These are phyloP conservation scores for Monochamus alternatus DNA, from an alignment of 2,888 invertebrate genomes.

Conservation along the genomic window DNA sequence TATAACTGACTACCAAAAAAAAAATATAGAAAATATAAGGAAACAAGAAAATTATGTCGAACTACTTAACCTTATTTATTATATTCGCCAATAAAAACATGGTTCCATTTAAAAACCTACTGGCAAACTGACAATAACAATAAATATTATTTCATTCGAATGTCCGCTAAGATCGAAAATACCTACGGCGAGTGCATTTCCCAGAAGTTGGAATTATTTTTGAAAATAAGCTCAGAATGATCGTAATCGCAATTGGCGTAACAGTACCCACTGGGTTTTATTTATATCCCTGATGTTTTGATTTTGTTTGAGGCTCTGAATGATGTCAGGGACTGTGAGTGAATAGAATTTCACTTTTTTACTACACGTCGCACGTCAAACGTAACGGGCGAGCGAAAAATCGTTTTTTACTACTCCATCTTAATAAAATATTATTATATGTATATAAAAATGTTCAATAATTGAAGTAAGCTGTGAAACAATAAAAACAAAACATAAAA, in stretches of 20 bases:
- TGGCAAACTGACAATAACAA: background rate
- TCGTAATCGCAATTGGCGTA: background rate
- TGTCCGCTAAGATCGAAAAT: background rate
- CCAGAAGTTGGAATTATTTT: background rate
- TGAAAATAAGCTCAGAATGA: background rate
- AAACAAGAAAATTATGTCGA: too few relatives aligned
- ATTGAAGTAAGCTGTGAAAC: too few relatives aligned
- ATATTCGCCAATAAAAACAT: background rate
- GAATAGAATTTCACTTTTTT: too few relatives aligned
- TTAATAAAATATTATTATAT: too few relatives aligned
- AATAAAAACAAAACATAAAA: too few relatives aligned
- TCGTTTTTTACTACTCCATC: too few relatives aligned
- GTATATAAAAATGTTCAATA: too few relatives aligned
- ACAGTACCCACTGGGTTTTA: background rate
- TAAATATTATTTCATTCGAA: background rate
- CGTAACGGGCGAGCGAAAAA: too few relatives aligned
- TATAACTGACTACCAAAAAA: too few relatives aligned
- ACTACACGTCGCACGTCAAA: too few relatives aligned
- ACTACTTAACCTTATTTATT: too few relatives aligned
- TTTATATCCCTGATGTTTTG: background rate
- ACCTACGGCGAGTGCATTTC: background rate
- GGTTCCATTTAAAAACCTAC: background rate
- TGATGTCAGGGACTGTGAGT: background rate
- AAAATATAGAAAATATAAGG: too few relatives aligned
- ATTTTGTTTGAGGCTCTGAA: background rate